Percentiles rank a stretch among this genome's conserved stretches.
phyloP scores from a whole-genome alignment of 2,113 vertebrate species.

The Empidonax traillii region DNA sequence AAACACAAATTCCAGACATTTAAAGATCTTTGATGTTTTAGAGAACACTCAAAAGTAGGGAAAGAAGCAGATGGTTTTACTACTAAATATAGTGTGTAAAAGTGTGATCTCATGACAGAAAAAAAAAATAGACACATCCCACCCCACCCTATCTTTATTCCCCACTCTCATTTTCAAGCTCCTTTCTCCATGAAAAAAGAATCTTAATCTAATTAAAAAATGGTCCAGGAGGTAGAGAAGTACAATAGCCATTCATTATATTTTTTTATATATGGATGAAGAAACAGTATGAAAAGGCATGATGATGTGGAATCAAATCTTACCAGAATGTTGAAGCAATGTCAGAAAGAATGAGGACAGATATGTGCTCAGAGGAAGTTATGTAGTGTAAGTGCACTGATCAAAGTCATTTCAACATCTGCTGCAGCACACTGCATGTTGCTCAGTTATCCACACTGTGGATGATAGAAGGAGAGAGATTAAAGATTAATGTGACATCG shows the following conservation, averaged over 20 bases:
- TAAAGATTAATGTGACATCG: neutral
- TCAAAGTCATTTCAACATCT: conserved; percentile 7
- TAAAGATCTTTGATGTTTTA: neutral
- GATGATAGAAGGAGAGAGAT: neutral
- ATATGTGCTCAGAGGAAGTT: neutral
- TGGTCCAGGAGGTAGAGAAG: neutral
- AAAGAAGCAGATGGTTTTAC: neutral
- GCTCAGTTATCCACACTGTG: neutral
- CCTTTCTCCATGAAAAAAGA: neutral
- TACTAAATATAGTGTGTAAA: neutral
- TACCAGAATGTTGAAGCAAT: neutral
- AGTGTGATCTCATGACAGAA: neutral
- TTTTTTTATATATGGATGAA: neutral
- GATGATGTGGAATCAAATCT: neutral
- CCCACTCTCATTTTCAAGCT: neutral
- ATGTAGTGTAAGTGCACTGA: neutral
- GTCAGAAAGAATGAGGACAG: neutral
- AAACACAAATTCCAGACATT: neutral
- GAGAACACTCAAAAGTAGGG: neutral
- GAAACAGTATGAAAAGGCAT: neutral
- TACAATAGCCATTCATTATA: accelerated
- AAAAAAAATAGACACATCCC: neutral
- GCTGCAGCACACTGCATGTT: neutral
- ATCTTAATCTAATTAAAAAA: neutral
- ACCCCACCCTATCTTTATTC: neutral